Conservation (phyloP, 2,113 vertebrate genomes). For the Dasyprocta punctata region DNA sequence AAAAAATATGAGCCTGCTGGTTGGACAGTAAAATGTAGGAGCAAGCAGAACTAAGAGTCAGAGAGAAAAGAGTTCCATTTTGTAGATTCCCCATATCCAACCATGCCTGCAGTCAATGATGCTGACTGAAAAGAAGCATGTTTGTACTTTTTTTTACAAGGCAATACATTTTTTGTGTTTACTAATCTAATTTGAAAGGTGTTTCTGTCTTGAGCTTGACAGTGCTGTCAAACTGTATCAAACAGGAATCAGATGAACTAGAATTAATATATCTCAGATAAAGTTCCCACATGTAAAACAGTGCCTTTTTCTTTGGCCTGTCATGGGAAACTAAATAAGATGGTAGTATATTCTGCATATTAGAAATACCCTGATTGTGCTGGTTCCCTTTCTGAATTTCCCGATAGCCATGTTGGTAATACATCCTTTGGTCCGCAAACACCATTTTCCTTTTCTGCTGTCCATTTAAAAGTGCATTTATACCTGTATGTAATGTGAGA, state of each 20-base stretch:
- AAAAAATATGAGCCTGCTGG: not conserved
- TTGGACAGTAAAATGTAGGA: fast-evolving
- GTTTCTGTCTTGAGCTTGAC: not conserved
- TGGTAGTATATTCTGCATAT: not conserved
- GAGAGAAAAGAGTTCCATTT: not conserved
- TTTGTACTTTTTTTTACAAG: not conserved
- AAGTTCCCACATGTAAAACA: not conserved
- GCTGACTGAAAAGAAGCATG: not conserved
- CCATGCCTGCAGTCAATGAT: not conserved
- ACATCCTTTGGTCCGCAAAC: not conserved
- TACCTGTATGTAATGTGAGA: not conserved
- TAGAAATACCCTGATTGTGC: not conserved
- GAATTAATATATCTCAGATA: not conserved
- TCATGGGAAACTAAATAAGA: not conserved
- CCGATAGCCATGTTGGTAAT: too few relatives aligned
- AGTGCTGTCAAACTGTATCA: not conserved
- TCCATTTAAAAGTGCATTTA: slow-evolving; percentile 28
- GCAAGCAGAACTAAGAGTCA: not conserved
- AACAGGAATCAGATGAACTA: not conserved
- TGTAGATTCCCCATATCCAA: not conserved
- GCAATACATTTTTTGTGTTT: not conserved
- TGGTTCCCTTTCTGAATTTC: not conserved
- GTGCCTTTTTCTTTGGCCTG: not conserved
- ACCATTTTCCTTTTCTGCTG: not conserved
- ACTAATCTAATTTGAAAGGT: not conserved